Percentiles rank a stretch among this genome's conserved stretches.
These are phyloP conservation scores for Leucoptera coffeella DNA, from an alignment of 2,888 invertebrate species.

Conservation along the genomic window DNA sequence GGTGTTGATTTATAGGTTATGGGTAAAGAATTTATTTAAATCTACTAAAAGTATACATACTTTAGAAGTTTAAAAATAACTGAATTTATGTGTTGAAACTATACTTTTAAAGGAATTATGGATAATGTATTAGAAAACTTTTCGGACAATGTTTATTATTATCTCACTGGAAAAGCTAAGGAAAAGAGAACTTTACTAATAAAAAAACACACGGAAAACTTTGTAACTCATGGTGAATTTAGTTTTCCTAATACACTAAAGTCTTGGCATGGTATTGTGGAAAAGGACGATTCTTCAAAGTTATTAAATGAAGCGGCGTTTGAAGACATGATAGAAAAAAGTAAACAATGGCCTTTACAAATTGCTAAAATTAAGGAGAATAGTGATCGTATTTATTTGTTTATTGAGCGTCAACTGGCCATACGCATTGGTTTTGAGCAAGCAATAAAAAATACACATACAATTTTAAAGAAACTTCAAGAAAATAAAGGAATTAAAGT, in stretches of 20 bases:
- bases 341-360: constrained; percentile 36
- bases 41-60: too few relatives aligned
- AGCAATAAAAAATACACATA: constrained; percentile 13
- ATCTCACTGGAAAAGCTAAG: constrained; percentile 1
- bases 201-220: constrained; percentile 53
- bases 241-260: constrained; percentile 54
- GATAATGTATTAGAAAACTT: constrained; percentile 16
- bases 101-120: too few relatives aligned
- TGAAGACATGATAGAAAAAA: constrained; percentile 24
- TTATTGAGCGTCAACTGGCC: constrained; percentile 32
- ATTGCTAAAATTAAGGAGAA: constrained; percentile 26
- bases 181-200: constrained; percentile 18
- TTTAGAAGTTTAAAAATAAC: too few relatives aligned
- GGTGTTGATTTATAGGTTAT: too few relatives aligned
- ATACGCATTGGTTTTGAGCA: constrained; percentile 18
- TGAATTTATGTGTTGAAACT: too few relatives aligned
- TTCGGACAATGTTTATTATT: constrained; percentile 5
- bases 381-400: constrained; percentile 42
- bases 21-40: too few relatives aligned
- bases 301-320: constrained; percentile 8
- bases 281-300: constrained; percentile 3
- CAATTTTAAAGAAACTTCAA: constrained; percentile 13
- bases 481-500: constrained; percentile 9
- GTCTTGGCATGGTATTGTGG: constrained; percentile 44
- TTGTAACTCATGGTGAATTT: constrained; percentile 55